Evolutionary conservation across 2,888 invertebrate species (phyloP).

Genomic region (Urechis unicinctus): DNA sequence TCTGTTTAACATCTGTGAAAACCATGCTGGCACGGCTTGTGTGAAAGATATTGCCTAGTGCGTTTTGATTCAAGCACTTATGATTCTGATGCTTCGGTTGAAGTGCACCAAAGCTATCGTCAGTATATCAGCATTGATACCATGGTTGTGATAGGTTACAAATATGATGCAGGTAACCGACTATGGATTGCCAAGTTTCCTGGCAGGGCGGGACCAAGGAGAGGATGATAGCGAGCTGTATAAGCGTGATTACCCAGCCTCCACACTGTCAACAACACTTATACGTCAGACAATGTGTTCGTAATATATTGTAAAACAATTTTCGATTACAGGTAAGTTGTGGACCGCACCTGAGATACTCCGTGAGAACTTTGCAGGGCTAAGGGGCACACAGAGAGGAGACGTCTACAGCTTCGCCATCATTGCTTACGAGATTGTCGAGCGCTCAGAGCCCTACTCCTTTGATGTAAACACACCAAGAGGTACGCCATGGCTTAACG

Average conservation of each 20-base stretch:
- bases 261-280: too few relatives aligned
- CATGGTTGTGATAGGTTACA: too few relatives aligned
- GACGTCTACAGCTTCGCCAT: slow-evolving; percentile 42
- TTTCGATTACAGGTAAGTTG: slow-evolving; percentile 55
- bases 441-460: slow-evolving; percentile 17
- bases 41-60: too few relatives aligned
- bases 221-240: slow-evolving; percentile 17
- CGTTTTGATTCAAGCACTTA: too few relatives aligned
- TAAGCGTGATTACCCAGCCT: slow-evolving; percentile 18
- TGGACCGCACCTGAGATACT: slow-evolving; percentile 47
- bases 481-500: slow-evolving; percentile 3
- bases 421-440: slow-evolving; percentile 35
- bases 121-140: too few relatives aligned
- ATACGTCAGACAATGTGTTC: not conserved
- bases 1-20: too few relatives aligned
- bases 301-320: too few relatives aligned
- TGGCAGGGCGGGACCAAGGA: slow-evolving; percentile 56
- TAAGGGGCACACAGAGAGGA: slow-evolving; percentile 37
- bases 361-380: slow-evolving; percentile 13
- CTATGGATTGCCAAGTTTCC: slow-evolving; percentile 65
- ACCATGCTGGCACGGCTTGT: too few relatives aligned
- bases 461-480: slow-evolving; percentile 12
- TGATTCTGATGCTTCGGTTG: too few relatives aligned
- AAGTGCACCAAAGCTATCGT: too few relatives aligned
- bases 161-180: slow-evolving; percentile 64